Conservation (phyloP, 1,140 invertebrate genomes). For the Sminthurinus signatus region DNA sequence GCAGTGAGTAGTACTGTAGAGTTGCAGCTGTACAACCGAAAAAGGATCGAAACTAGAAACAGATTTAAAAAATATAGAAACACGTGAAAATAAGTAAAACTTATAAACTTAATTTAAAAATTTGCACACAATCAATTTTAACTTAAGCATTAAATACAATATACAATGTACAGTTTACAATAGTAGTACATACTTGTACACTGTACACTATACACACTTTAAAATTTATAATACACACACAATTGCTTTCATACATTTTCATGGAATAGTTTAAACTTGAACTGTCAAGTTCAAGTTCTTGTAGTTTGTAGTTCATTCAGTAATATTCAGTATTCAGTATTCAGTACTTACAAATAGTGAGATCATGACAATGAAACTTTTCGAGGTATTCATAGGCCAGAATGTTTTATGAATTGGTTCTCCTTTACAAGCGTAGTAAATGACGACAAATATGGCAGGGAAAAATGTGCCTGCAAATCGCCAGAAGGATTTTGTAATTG, state of each 20-base stretch:
- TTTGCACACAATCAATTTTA: neutral
- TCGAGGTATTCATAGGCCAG: slow-evolving; percentile 27
- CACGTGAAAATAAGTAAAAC: too few species aligned
- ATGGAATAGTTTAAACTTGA: too few species aligned
- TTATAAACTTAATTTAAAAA: neutral
- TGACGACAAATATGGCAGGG: slow-evolving; percentile 23
- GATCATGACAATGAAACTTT: slow-evolving; percentile 15
- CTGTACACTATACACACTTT: too few species aligned
- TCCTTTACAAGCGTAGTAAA: slow-evolving; percentile 29
- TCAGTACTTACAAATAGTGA: slow-evolving; percentile 29
- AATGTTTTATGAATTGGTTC: slow-evolving; percentile 21
- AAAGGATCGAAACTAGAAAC: slow-evolving; percentile 28
- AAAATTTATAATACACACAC: too few species aligned
- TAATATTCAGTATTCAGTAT: neutral
- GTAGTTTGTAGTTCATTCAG: too few species aligned
- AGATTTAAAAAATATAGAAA: too few species aligned
- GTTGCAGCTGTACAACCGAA: slow-evolving; percentile 40
- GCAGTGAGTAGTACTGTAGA: slow-evolving; percentile 37
- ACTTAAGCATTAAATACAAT: too few species aligned
- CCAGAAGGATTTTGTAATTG: slow-evolving; percentile 40
- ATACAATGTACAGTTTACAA: too few species aligned
- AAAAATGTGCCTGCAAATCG: slow-evolving; percentile 31
- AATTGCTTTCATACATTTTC: too few species aligned
- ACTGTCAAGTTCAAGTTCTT: too few species aligned
- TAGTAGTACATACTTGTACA: too few species aligned